phyloP scores from a whole-genome alignment of 2,797 vertebrate species.

The Sitta carolinensis region DNA sequence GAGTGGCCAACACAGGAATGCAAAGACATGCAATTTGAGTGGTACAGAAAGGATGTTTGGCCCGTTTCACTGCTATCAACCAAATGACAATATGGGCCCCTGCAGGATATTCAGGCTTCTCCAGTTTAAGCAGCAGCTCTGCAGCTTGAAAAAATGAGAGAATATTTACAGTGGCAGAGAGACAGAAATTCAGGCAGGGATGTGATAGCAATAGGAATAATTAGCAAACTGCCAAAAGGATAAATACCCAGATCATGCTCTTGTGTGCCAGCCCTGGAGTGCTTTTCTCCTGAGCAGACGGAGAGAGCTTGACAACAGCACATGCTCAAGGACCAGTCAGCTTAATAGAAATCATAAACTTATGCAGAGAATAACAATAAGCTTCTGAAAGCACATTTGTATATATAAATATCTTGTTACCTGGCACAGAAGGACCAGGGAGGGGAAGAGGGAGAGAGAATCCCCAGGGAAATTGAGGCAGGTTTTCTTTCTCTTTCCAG shows the following conservation, averaged over 20 bases:
- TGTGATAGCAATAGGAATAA: constrained; percentile 58
- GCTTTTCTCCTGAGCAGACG: neutral
- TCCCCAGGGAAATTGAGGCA: neutral
- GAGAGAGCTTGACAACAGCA: constrained; percentile 50
- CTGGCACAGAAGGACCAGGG: neutral
- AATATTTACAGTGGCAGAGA: constrained; percentile 54
- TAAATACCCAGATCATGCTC: constrained; percentile 55
- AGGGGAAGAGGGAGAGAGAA: neutral
- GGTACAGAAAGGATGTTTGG: constrained; percentile 51
- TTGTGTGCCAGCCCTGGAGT: neutral
- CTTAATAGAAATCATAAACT: constrained; percentile 20
- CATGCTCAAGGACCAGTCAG: constrained; percentile 51
- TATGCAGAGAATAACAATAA: neutral
- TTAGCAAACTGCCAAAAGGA: constrained; percentile 60
- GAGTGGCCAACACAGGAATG: neutral
- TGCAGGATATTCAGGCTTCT: constrained; percentile 36
- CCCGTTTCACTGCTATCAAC: neutral
- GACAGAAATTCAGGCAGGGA: constrained; percentile 5
- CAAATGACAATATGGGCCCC: constrained; percentile 48
- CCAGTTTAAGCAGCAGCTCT: neutral
- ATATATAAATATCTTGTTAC: neutral
- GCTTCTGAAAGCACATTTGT: neutral
- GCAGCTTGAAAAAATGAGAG: neutral
- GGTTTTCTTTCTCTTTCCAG: neutral
- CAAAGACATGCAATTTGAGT: constrained; percentile 39